Conservation (phyloP, 2,113 vertebrate species). For the Brienomyrus longianalis region DNA sequence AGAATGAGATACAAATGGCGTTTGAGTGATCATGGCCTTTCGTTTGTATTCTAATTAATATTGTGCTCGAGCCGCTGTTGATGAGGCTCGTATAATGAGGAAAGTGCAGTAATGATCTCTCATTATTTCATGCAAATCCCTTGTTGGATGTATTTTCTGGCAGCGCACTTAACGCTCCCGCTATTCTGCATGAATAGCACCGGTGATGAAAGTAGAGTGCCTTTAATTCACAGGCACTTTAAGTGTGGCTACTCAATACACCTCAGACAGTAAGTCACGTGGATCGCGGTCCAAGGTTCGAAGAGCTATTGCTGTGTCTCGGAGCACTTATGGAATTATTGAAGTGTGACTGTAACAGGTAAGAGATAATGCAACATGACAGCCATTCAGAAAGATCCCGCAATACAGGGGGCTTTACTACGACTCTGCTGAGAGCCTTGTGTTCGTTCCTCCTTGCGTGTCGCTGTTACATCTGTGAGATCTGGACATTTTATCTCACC, state of each 20-base stretch:
- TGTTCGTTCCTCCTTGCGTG: neutral
- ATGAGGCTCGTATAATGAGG: constrained; percentile 62
- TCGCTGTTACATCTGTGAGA: neutral
- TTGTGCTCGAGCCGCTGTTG: constrained; percentile 45
- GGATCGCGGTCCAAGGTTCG: neutral
- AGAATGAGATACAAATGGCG: constrained; percentile 16
- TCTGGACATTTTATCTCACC: neutral
- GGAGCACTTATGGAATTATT: neutral
- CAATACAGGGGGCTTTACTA: neutral
- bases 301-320: neutral
- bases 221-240: neutral
- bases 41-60: constrained; percentile 52
- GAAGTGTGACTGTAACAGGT: neutral
- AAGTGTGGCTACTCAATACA: neutral
- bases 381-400: too few species aligned
- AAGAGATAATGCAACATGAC: neutral
- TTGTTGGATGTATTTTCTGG: constrained; percentile 41
- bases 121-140: constrained; percentile 60
- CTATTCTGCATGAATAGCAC: neutral
- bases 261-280: neutral
- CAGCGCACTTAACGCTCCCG: constrained; percentile 15
- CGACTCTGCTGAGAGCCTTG: neutral
- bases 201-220: neutral
- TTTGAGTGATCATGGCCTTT: constrained; percentile 40
- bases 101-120: constrained; percentile 60